A percentile compares a stretch with the other conserved stretches of the same genome.
Conservation (phyloP, 2,888 invertebrate genomes). For the Lepeophtheirus nordmannii region DNA sequence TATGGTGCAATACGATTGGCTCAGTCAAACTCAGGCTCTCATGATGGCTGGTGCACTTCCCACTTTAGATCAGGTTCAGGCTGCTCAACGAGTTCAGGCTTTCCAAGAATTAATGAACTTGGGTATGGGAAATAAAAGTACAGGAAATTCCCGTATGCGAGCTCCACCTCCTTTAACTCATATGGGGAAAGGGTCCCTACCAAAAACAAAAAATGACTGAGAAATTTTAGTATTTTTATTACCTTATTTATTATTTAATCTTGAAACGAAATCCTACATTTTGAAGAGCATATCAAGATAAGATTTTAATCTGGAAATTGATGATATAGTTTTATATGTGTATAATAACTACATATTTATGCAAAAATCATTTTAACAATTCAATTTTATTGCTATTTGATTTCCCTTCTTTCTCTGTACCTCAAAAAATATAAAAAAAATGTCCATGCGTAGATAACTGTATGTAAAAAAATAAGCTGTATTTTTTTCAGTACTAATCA, state of each 20-base stretch:
- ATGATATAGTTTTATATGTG: not conserved
- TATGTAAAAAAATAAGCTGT: not conserved
- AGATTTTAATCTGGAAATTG: no score
- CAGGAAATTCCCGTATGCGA: not conserved
- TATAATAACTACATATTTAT: not conserved
- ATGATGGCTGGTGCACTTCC: conserved; percentile 5
- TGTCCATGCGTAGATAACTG: not conserved
- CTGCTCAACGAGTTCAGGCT: conserved; percentile 8
- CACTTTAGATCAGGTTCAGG: not conserved
- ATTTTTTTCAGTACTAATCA: conserved; percentile 1
- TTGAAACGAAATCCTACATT: no score
- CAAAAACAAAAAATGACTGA: not conserved
- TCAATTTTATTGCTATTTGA: not conserved
- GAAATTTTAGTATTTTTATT: not conserved
- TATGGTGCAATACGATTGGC: conserved; percentile 1
- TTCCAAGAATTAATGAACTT: conserved; percentile 12
- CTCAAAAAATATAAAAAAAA: not conserved
- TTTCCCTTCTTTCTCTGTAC: conserved; percentile 3
- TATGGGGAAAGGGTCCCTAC: conserved; percentile 9
- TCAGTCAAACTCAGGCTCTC: conserved; percentile 7
- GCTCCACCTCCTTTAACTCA: conserved; percentile 22
- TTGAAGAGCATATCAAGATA: not conserved
- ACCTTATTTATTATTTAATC: not conserved
- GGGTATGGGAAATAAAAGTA: conserved; percentile 3
- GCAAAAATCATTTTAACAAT: not conserved